Base-by-base conservation (phyloP, 2,888 invertebrate genomes). In the Hemaris fuciformis region DNA sequence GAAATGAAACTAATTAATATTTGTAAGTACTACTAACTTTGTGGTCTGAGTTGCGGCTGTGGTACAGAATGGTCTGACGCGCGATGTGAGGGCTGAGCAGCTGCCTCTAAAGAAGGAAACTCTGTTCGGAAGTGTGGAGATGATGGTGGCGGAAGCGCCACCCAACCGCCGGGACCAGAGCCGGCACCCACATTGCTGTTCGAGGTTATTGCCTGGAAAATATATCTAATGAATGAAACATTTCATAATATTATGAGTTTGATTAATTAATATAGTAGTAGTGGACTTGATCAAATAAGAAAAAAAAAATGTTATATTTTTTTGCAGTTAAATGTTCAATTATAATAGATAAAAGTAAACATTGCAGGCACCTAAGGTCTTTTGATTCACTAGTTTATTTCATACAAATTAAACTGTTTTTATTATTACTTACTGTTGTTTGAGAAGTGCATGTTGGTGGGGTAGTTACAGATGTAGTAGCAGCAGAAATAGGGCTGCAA, bases 91-190 rank as follows among this genome's bases (percentile, higher is more conserved):
- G 96, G 96, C 93, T 96, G 96, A 67, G 93, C 93, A 79, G 94
- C 91, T 73, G 94, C 94, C 84, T 94, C 94, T 77, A 94, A 87
- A 84, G 97, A 97, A 83, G 99, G 99, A 94, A 99, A 99, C 93
- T 99, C 99, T 95, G 98, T 97, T 93, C 98, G 98, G 94, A 98
- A 98, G 90, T 97, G 97, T 76, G 97, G 97, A 87, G 97, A 96
- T 76, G 96, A 96, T 66, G 96, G 93, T 41, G 94, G 94, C 57
- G 94, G 94, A 60, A 94, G 88, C 8, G 91, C 77, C 66, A 87
- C 93, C 93, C 93, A 93, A 70, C 93, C 93, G 64, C 89, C 89
- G 48, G 87, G 79, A 56, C 81, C 87, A 74, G 82, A 79, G 70
- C 93, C 94, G 83, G 94, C 94, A 89, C 89, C 93, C 81, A 92